Evolutionary conservation across 2,888 invertebrate species (phyloP).

Genomic region (Caenorhabditis sp.): DNA sequence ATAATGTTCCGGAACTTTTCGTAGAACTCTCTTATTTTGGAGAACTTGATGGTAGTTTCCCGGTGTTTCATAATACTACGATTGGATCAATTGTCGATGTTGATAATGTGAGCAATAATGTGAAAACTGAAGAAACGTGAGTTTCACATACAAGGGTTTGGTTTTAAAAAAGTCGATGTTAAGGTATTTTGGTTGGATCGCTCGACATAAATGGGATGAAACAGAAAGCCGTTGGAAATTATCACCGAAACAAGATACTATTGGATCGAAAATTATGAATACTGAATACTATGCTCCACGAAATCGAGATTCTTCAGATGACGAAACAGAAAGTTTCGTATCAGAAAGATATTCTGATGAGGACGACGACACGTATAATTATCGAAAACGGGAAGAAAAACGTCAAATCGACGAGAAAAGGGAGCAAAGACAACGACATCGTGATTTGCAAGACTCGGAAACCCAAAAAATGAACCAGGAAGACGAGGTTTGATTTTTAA

Average conservation of each 20-base stretch:
- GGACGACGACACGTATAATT: not conserved
- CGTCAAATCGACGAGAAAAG: not conserved
- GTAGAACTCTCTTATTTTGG: not conserved
- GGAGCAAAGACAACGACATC: not conserved
- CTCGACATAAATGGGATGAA: not conserved
- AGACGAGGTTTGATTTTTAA: not conserved
- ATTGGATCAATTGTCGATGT: constrained; percentile 4
- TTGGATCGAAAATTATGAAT: not conserved
- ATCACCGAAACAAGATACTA: constrained; percentile 5
- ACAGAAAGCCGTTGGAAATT: constrained; percentile 7
- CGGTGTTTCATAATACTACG: not conserved
- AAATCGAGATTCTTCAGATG: constrained; percentile 1
- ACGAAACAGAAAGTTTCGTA: not conserved
- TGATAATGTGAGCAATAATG: not conserved
- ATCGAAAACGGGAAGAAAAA: not conserved
- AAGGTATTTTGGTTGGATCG: constrained; percentile 8
- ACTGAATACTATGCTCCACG: not conserved
- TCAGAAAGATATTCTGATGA: constrained; percentile 1
- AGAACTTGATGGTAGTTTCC: not conserved
- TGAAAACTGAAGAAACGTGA: not conserved
- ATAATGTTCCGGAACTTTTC: constrained; percentile 1
- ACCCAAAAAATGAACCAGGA: not conserved
- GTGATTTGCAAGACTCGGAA: not conserved
- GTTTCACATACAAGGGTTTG: not conserved
- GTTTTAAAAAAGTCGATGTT: not conserved